These are phyloP conservation scores for Drosophila arizonae DNA, from an alignment of 1,140 invertebrate species.

Conservation along the genomic window DNA sequence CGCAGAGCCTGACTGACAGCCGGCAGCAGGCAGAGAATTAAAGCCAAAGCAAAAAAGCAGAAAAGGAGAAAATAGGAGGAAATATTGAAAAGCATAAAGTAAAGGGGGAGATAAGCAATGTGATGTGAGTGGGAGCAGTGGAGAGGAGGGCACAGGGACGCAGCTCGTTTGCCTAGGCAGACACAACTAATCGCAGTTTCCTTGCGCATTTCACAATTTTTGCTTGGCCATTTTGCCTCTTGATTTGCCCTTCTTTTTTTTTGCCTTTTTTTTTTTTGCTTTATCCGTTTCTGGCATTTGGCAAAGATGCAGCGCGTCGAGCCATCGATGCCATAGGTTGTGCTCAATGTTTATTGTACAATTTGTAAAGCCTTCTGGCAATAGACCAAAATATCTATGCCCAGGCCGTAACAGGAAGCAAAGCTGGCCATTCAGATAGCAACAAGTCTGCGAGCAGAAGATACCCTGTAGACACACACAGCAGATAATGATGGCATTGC, in stretches of 20 bases:
- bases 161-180: constrained; percentile 20
- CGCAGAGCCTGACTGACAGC: constrained; percentile 37
- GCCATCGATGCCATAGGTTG: constrained; percentile 9
- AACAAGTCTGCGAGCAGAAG: no score
- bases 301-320: background rate
- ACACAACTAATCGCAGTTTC: constrained; percentile 60
- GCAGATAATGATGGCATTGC: no score
- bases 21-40: constrained; percentile 15
- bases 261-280: constrained; percentile 30
- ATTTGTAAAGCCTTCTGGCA: constrained; percentile 12
- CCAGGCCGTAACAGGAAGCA: no score
- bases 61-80: background rate
- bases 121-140: background rate
- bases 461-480: no score
- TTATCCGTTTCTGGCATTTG: constrained; percentile 42
- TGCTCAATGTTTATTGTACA: background rate
- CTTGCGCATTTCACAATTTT: constrained; percentile 40
- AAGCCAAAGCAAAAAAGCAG: background rate
- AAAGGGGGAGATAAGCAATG: background rate
- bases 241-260: constrained; percentile 2
- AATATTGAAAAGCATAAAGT: constrained; percentile 5
- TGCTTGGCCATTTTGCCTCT: constrained; percentile 9
- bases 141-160: background rate
- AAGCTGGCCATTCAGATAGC: background rate
- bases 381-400: constrained; percentile 1